Percentiles rank a stretch among this genome's conserved stretches.
Evolutionary conservation across 2,113 vertebrate genomes (phyloP).

Genomic region (Zapus hudsonius): DNA sequence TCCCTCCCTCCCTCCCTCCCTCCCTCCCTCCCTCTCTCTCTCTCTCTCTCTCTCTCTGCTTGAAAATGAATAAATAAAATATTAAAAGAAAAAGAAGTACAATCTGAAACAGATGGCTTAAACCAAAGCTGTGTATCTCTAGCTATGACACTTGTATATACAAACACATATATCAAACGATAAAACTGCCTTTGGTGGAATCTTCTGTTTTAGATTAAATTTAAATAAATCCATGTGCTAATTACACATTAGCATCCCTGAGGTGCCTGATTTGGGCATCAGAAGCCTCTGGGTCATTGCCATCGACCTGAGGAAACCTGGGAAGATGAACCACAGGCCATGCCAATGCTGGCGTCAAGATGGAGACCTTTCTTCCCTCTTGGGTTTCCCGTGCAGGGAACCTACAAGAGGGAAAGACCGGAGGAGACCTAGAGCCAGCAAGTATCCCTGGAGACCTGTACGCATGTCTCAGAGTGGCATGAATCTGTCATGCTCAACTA

Average conservation of each 20-base stretch:
- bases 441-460: neutral
- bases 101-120: constrained; percentile 71
- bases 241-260: constrained; percentile 52
- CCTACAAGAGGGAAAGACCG: neutral
- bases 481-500: neutral
- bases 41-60: too few relatives aligned
- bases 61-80: too few relatives aligned
- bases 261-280: constrained; percentile 29
- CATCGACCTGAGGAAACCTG: constrained; percentile 28
- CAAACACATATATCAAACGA: constrained; percentile 64
- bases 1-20: too few relatives aligned
- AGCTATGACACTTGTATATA: constrained; percentile 61
- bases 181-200: neutral
- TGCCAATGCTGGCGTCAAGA: neutral
- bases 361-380: neutral
- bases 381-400: neutral
- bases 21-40: too few relatives aligned
- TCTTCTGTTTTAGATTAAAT: constrained; percentile 72
- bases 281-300: constrained; percentile 56
- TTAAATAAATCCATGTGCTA: constrained; percentile 62
- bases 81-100: too few relatives aligned
- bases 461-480: neutral
- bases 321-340: neutral
- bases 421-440: neutral
- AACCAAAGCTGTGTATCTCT: constrained; percentile 66